Conservation (phyloP, 2,113 vertebrate species). For the Platysteira castanea region DNA sequence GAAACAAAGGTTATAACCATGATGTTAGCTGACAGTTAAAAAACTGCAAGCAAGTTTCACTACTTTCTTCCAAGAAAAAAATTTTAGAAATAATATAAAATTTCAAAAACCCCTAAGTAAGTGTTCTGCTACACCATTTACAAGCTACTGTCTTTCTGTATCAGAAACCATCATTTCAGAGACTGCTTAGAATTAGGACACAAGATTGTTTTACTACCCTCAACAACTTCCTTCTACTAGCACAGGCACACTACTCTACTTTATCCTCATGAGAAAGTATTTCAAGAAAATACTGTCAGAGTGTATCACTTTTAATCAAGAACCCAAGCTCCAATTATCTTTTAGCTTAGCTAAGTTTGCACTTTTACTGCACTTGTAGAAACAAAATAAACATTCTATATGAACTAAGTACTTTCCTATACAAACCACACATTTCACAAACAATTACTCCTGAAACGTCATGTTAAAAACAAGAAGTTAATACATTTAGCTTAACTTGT, state of each 20-base stretch:
- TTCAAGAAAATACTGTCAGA: neutral
- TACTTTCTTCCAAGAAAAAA: neutral
- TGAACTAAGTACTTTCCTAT: neutral
- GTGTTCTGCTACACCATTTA: neutral
- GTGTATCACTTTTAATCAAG: neutral
- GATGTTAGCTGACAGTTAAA: neutral
- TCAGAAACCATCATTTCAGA: neutral
- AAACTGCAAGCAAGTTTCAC: neutral
- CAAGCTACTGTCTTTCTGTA: neutral
- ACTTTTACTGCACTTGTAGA: neutral
- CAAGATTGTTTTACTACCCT: neutral
- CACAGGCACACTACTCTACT: neutral
- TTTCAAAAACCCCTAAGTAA: accelerated
- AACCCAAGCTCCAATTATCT: neutral
- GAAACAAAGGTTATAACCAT: neutral
- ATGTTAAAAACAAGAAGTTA: neutral
- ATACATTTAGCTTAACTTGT: neutral
- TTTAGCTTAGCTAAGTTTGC: neutral
- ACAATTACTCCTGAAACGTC: neutral
- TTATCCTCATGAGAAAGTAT: neutral
- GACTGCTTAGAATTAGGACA: neutral
- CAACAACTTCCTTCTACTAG: neutral
- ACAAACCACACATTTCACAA: neutral
- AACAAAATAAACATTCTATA: neutral
- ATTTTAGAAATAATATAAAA: neutral